Conservation (phyloP, 2,113 vertebrate genomes). For the Mesembrinibis cayennensis region DNA sequence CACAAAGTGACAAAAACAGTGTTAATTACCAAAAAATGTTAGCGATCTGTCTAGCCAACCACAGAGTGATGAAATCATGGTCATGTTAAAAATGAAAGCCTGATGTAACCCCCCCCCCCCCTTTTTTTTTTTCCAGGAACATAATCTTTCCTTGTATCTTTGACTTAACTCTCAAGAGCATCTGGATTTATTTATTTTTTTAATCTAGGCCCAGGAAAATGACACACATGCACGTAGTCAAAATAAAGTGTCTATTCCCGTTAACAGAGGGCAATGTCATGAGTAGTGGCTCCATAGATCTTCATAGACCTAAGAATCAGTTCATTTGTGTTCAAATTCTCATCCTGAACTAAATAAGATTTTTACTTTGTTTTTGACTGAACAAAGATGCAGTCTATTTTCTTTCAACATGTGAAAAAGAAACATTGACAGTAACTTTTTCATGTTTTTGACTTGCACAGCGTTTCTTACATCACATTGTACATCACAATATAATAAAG, state of each 20-base stretch:
- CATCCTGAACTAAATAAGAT: neutral
- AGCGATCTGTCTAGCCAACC: constrained; percentile 20
- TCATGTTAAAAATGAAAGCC: constrained; percentile 40
- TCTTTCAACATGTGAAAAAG: neutral
- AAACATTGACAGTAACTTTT: neutral
- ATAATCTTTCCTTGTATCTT: neutral
- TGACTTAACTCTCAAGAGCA: neutral
- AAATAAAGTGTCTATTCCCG: neutral
- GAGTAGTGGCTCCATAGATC: neutral
- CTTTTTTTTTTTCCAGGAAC: neutral
- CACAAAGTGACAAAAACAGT: constrained; percentile 49
- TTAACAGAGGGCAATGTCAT: neutral
- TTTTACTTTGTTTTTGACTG: neutral
- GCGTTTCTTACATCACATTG: neutral
- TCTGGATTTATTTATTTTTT: neutral
- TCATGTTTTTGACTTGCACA: neutral
- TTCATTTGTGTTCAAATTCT: neutral
- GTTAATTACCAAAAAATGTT: constrained; percentile 48
- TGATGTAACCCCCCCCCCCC: neutral
- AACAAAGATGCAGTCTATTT: neutral
- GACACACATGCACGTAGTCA: neutral
- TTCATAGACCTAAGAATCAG: neutral
- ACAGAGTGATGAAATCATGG: constrained; percentile 43
- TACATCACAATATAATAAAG: neutral
- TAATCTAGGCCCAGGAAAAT: neutral